phyloP scores from a whole-genome alignment of 2,113 vertebrate species.

The Talpa occidentalis region DNA sequence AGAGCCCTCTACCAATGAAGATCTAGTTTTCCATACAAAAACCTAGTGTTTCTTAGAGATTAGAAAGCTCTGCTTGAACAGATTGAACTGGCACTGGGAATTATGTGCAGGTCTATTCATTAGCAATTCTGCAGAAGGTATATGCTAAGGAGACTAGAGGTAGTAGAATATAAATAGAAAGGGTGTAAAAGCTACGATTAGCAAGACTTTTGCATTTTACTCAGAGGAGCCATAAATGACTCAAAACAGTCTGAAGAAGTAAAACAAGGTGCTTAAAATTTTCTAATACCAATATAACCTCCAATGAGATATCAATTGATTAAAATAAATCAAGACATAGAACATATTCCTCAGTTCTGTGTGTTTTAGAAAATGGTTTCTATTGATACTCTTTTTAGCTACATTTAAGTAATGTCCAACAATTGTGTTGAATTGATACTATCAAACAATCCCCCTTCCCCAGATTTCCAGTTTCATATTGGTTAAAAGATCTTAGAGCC shows the following conservation, averaged over 20 bases:
- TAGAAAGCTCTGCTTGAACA: not conserved
- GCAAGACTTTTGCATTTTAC: not conserved
- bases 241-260: not conserved
- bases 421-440: not conserved
- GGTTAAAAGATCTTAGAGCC: not conserved
- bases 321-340: not conserved
- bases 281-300: not conserved
- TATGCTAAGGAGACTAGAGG: not conserved
- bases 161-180: not conserved
- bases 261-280: not conserved
- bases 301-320: not conserved
- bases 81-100: not conserved
- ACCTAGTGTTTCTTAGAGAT: not conserved
- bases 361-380: constrained; percentile 1
- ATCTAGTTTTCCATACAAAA: not conserved
- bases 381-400: constrained; percentile 7
- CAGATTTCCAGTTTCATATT: constrained; percentile 30
- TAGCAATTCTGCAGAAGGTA: not conserved
- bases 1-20: not conserved
- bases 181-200: not conserved
- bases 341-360: not conserved
- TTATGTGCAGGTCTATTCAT: not conserved
- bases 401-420: not conserved
- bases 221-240: not conserved
- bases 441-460: not conserved